Conservation (phyloP, 2,888 invertebrate species). For the Eumacrocentrus americanus region DNA sequence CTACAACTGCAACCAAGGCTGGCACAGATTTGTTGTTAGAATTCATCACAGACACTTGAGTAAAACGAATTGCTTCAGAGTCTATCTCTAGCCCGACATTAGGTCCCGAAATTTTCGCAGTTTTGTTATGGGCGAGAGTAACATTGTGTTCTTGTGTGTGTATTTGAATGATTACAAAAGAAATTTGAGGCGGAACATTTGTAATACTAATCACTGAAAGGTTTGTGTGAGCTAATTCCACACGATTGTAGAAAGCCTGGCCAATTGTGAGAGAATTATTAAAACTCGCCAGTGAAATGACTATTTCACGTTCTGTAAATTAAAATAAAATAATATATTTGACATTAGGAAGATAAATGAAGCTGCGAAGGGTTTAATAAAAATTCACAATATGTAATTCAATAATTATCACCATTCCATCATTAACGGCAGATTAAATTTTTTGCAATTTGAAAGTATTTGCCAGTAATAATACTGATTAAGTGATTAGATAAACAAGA, state of each 20-base stretch:
- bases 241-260: constrained; percentile 46
- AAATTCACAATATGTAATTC: no score
- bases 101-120: constrained; percentile 64
- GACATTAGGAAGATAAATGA: no score
- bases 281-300: constrained; percentile 48
- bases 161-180: constrained; percentile 70
- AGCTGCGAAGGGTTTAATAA: no score
- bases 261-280: constrained; percentile 38
- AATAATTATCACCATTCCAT: no score
- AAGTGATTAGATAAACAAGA: no score
- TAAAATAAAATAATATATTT: background rate
- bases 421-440: no score
- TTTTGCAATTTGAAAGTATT: no score
- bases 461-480: no score
- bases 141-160: constrained; percentile 69
- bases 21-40: constrained; percentile 55
- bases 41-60: constrained; percentile 62
- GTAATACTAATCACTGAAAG: constrained; percentile 59
- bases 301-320: constrained; percentile 33
- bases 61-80: constrained; percentile 41
- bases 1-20: constrained; percentile 64
- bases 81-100: constrained; percentile 68
- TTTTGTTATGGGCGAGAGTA: constrained; percentile 63
- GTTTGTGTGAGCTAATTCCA: constrained; percentile 41
- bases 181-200: constrained; percentile 61